These are phyloP conservation scores for Lottia scabra DNA, from an alignment of 2,888 invertebrate species.

Conservation along the genomic window DNA sequence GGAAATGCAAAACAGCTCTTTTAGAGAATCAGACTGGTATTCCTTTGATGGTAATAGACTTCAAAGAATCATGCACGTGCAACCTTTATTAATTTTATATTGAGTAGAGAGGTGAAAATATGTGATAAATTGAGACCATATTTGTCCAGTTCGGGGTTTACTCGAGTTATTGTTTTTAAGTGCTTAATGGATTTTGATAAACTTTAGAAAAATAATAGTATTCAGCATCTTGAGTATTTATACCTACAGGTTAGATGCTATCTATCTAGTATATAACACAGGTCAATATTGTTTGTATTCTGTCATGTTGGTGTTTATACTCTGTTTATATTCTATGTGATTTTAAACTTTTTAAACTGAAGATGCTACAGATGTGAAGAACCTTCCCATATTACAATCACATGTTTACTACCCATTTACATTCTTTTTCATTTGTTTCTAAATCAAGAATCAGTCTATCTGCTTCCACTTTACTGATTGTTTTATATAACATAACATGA, in stretches of 20 bases:
- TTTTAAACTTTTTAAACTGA: not conserved
- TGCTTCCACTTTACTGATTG: not conserved
- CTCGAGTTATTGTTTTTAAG: no score
- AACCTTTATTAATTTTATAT: not conserved
- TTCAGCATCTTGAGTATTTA: no score
- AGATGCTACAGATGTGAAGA: not conserved
- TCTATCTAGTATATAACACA: not conserved
- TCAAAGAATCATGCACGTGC: slow-evolving; percentile 20
- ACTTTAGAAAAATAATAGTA: no score
- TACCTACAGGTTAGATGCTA: no score
- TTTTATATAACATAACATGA: not conserved
- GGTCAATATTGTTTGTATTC: not conserved
- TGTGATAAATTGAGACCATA: not conserved
- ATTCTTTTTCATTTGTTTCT: not conserved
- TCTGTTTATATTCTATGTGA: not conserved
- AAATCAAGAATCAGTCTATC: not conserved
- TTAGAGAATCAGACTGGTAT: slow-evolving; percentile 4
- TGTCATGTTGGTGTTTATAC: not conserved
- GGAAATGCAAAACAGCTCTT: slow-evolving; percentile 14
- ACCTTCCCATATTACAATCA: not conserved
- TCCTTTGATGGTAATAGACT: slow-evolving; percentile 3
- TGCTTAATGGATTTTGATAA: no score
- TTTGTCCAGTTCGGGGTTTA: not conserved
- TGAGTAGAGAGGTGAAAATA: not conserved
- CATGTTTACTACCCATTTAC: not conserved